Evolutionary conservation across 2,113 vertebrate genomes (phyloP), one percentile per base, ranked within the genome.

Genomic region (Mystacornis crossleyi): DNA sequence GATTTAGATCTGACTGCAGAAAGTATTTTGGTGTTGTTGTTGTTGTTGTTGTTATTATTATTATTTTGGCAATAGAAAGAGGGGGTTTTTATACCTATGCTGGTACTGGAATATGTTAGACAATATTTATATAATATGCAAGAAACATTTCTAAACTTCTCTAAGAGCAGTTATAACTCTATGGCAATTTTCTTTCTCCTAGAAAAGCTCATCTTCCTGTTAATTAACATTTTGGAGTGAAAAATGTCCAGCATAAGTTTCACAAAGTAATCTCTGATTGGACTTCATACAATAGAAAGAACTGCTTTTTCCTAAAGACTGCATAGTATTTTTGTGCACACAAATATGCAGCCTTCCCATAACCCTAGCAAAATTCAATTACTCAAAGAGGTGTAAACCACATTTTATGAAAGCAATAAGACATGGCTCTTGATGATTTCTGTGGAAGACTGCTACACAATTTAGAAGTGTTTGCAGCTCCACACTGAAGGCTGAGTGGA

Each of bases 341-440:
- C 71, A 80, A 85, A 93, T 92, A 86, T 28, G 50, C 64, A 90
- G 34, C 58, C 73, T 96, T 57, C 75, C 70, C 54, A 85, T 91
- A 97, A 93, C 45, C 65, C 54, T 74, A 50, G 90, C 58, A 94
- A 94, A 96, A 96, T 95, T 95, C 84, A 95, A 91, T 97, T 97
- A 91, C 88, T 89, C 90, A 90, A 91, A 91, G 79, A 93, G 88
- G 82, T 93, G 64, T 94, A 96, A 97, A 93, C 85, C 34, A 86
- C 72, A 61, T 93, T 97, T 97, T 95, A 97, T 94, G 88, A 94
- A 95, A 95, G 88, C 85, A 96, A 24, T 81, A 93, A 97, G 82
- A 92, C 67, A 91, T 94, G 93, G 93, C 75, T 96, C 75, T 85
- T 83, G 42, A 53, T 96, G 77, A 89, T 97, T 96, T 95, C 93